These are phyloP conservation scores for Creontiades dilutus DNA, from an alignment of 2,888 invertebrate species.

Conservation along the genomic window DNA sequence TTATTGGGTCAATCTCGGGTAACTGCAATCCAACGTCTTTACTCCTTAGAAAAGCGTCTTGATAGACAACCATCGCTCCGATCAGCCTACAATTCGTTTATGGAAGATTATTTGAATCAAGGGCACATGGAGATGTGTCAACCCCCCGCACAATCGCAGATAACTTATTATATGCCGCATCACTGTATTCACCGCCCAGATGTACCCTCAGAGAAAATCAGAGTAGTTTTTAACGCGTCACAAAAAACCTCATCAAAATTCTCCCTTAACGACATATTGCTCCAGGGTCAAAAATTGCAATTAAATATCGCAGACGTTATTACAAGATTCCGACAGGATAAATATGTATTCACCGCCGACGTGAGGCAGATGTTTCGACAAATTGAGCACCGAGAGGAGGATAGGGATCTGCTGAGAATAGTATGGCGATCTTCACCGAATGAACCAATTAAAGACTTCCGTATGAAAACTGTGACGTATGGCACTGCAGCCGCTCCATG, in stretches of 20 bases:
- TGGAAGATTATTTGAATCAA: constrained; percentile 36
- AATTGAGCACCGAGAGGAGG: not conserved
- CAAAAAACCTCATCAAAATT: constrained; percentile 17
- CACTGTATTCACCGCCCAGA: constrained; percentile 6
- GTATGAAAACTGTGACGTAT: no score
- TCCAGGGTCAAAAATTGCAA: constrained; percentile 48
- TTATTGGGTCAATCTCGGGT: not conserved
- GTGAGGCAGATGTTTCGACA: constrained; percentile 44
- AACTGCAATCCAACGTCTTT: not conserved
- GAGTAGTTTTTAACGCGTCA: constrained; percentile 48
- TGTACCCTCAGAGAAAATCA: constrained; percentile 48
- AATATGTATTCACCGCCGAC: constrained; percentile 40
- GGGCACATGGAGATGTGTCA: not conserved
- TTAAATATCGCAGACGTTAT: constrained; percentile 1
- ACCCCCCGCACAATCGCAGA: not conserved
- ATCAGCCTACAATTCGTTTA: not conserved
- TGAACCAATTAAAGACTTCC: no score
- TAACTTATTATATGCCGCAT: constrained; percentile 11
- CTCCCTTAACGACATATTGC: constrained; percentile 31
- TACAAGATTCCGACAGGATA: not conserved
- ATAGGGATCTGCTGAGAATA: constrained; percentile 4
- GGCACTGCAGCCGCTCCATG: no score
- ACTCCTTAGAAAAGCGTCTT: constrained; percentile 17
- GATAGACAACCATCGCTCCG: not conserved
- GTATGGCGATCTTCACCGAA: no score